Percentiles rank a stretch among this genome's conserved stretches.
Evolutionary conservation across 2,888 invertebrate species (phyloP).

Genomic region (Ochropleura leucogaster): DNA sequence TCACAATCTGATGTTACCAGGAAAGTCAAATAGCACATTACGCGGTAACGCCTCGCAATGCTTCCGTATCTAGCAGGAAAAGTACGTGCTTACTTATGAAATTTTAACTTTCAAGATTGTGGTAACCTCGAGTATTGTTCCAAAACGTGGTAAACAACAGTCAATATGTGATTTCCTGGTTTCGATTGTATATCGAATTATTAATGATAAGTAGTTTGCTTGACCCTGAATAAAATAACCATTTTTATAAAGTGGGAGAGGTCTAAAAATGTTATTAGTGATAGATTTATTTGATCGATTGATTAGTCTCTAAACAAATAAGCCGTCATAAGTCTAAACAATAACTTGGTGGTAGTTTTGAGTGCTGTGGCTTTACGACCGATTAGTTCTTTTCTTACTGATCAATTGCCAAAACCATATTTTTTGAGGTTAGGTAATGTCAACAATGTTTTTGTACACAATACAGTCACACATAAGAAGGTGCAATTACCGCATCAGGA

Average conservation of each 20-base stretch:
- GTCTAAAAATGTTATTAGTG: background rate
- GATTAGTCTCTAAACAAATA: background rate
- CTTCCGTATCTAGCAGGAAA: constrained; percentile 37
- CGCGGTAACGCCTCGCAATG: constrained; percentile 2
- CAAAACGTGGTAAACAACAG: constrained; percentile 21
- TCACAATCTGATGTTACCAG: constrained; percentile 36
- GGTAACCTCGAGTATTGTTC: constrained; percentile 33
- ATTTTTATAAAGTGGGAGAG: background rate
- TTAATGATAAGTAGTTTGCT: background rate
- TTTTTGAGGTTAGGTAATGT: background rate
- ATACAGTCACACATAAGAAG: constrained; percentile 16
- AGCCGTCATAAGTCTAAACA: background rate
- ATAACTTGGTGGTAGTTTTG: background rate
- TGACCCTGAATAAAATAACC: constrained; percentile 21
- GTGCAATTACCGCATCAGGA: constrained; percentile 54
- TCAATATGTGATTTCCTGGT: constrained; percentile 32
- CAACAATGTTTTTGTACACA: constrained; percentile 15
- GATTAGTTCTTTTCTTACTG: no score
- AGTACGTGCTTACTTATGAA: constrained; percentile 37
- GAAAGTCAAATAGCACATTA: constrained; percentile 51
- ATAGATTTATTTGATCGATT: background rate
- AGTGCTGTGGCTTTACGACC: background rate
- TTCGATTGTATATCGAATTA: constrained; percentile 22
- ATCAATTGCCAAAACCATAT: background rate
- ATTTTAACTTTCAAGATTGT: constrained; percentile 28